Conservation (phyloP, 2,113 vertebrate species). For the Chlorocebus sabaeus region DNA sequence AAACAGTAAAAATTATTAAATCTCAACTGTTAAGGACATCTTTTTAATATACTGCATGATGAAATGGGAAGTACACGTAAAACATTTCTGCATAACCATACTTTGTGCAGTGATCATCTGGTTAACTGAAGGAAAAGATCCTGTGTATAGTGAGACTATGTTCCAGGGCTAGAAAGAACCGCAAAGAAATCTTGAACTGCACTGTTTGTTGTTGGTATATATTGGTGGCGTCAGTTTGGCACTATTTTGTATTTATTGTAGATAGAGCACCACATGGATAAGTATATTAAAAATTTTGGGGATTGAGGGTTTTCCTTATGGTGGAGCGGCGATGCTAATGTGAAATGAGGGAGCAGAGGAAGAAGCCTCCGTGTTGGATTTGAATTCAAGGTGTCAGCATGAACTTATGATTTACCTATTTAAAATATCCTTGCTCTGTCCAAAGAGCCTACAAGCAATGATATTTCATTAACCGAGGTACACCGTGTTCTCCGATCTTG, state of each 20-base stretch:
- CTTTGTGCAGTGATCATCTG: neutral
- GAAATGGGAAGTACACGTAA: neutral
- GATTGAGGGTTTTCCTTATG: neutral
- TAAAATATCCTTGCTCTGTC: neutral
- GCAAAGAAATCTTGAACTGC: neutral
- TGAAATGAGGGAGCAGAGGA: neutral
- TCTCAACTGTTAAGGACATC: neutral
- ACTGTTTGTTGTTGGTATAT: neutral
- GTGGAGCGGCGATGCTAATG: no score
- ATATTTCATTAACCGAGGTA: neutral
- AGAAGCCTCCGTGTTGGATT: neutral
- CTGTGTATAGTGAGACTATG: neutral
- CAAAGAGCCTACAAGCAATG: neutral
- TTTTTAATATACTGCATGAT: neutral
- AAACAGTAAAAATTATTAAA: neutral
- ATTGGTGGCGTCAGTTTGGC: neutral
- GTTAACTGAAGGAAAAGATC: neutral
- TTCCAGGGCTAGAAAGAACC: neutral
- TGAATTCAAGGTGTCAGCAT: neutral
- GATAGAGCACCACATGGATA: neutral
- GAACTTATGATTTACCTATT: neutral
- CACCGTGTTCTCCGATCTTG: neutral
- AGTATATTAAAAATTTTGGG: neutral
- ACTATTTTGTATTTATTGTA: neutral
- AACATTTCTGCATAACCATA: neutral